These are phyloP conservation scores for Aricia artaxerxes DNA, from an alignment of 2,888 invertebrate species.

Conservation along the genomic window DNA sequence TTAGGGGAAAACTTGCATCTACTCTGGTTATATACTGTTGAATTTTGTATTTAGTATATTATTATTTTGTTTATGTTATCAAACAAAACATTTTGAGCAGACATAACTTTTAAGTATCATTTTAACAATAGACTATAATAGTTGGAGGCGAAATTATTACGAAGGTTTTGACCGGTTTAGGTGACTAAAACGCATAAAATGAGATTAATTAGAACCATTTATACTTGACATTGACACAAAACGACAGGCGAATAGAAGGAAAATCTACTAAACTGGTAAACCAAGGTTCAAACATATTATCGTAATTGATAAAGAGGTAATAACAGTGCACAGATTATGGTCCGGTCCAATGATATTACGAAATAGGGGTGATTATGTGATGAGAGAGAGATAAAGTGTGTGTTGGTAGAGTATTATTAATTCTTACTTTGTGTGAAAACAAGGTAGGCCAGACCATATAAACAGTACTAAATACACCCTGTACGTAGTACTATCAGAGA, in stretches of 20 bases:
- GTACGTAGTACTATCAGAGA: too few relatives aligned
- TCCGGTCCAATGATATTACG: background rate
- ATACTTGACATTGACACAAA: conserved; percentile 72
- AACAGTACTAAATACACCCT: too few relatives aligned
- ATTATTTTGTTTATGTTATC: background rate
- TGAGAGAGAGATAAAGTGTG: too few relatives aligned
- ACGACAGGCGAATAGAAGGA: conserved; percentile 58
- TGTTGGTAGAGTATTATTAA: too few relatives aligned
- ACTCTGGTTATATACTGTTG: background rate
- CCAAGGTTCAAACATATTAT: conserved; percentile 47
- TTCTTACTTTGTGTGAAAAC: too few relatives aligned
- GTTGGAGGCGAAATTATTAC: background rate
- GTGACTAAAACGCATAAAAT: conserved; percentile 21
- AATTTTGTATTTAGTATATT: background rate
- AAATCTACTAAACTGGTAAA: conserved; percentile 53
- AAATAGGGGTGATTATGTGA: too few relatives aligned
- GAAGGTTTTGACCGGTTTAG: background rate
- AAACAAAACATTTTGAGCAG: background rate
- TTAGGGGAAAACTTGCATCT: background rate
- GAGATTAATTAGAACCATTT: conserved; percentile 51
- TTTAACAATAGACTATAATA: conserved; percentile 2
- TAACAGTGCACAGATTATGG: conserved; percentile 28
- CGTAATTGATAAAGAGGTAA: conserved; percentile 45
- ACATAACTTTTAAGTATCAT: background rate
- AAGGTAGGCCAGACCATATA: too few relatives aligned